A percentile compares a stretch with the other conserved stretches of the same genome.
phyloP scores from a whole-genome alignment of 2,113 vertebrate genomes.

The Ochotona princeps region DNA sequence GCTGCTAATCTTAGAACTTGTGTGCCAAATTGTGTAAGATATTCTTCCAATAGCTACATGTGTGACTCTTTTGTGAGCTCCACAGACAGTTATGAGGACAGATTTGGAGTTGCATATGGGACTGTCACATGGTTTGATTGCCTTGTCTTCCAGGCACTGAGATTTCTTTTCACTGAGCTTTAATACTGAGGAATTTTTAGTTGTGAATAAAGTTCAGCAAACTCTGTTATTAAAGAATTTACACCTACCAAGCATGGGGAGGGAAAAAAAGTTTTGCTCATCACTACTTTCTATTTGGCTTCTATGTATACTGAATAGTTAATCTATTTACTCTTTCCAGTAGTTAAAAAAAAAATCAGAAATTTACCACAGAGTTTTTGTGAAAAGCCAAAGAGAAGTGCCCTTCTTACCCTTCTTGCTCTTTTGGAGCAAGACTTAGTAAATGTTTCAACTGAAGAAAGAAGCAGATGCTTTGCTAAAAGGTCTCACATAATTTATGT shows the following conservation, averaged over 20 bases:
- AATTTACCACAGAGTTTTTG: slow-evolving; percentile 17
- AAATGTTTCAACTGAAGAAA: slow-evolving; percentile 41
- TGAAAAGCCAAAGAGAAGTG: slow-evolving; percentile 56
- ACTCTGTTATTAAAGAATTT: slow-evolving; percentile 76
- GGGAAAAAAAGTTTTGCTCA: slow-evolving; percentile 12
- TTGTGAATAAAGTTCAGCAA: slow-evolving; percentile 81
- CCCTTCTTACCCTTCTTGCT: slow-evolving; percentile 39
- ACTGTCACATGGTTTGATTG: slow-evolving; percentile 90
- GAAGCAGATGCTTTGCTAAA: slow-evolving; percentile 62
- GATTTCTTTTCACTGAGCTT: slow-evolving; percentile 86
- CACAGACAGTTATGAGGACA: slow-evolving; percentile 89
- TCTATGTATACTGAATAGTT: slow-evolving; percentile 23
- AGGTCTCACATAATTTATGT: slow-evolving; percentile 32
- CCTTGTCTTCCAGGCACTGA: slow-evolving; percentile 87
- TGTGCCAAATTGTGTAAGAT: slow-evolving; percentile 90
- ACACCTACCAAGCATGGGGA: neutral
- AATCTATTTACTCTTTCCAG: slow-evolving; percentile 44
- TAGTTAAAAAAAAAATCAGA: slow-evolving; percentile 24
- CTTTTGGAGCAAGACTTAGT: slow-evolving; percentile 57
- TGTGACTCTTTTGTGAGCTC: slow-evolving; percentile 89
- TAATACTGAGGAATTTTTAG: slow-evolving; percentile 84
- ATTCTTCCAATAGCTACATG: slow-evolving; percentile 90
- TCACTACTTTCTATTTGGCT: neutral
- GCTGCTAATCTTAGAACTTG: slow-evolving; percentile 90
- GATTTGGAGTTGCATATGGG: slow-evolving; percentile 92